Percentiles rank a stretch among this genome's conserved stretches.
Conservation (phyloP, 2,797 vertebrate genomes). For the Crocidura indochinensis region DNA sequence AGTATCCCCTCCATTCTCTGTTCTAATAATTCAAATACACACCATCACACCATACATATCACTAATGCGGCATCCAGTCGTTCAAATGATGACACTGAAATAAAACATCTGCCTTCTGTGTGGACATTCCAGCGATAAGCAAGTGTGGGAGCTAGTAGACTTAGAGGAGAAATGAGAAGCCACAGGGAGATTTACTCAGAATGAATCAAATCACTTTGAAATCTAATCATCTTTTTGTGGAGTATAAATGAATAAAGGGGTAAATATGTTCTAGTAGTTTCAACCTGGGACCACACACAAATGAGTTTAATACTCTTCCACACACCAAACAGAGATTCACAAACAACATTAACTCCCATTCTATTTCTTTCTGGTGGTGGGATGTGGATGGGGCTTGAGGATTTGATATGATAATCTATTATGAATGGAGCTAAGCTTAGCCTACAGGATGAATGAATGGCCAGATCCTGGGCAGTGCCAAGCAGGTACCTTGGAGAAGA, state of each 20-base stretch:
- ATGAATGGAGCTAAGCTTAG: neutral
- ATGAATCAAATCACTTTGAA: constrained; percentile 54
- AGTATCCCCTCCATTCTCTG: constrained; percentile 39
- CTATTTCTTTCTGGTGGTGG: constrained; percentile 19
- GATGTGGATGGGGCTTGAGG: neutral
- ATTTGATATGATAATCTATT: constrained; percentile 41
- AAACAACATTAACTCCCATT: constrained; percentile 38
- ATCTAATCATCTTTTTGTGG: constrained; percentile 56
- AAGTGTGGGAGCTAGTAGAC: constrained; percentile 12
- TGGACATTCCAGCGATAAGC: constrained; percentile 34
- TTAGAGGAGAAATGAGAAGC: constrained; percentile 40
- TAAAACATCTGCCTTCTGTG: constrained; percentile 59
- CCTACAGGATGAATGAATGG: constrained; percentile 7
- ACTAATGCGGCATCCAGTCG: constrained; percentile 61
- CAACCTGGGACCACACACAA: constrained; percentile 32
- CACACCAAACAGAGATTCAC: constrained; percentile 63
- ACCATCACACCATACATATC: constrained; percentile 33
- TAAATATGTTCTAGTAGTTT: constrained; percentile 55
- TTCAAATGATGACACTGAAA: constrained; percentile 60
- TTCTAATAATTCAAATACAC: neutral
- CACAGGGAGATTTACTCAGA: constrained; percentile 61
- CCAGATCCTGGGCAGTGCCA: constrained; percentile 15
- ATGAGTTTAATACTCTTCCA: constrained; percentile 54
- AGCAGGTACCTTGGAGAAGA: constrained; percentile 64
- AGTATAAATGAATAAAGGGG: constrained; percentile 25